phyloP scores from a whole-genome alignment of 2,888 invertebrate genomes.

The Drosophila sordidapex region DNA sequence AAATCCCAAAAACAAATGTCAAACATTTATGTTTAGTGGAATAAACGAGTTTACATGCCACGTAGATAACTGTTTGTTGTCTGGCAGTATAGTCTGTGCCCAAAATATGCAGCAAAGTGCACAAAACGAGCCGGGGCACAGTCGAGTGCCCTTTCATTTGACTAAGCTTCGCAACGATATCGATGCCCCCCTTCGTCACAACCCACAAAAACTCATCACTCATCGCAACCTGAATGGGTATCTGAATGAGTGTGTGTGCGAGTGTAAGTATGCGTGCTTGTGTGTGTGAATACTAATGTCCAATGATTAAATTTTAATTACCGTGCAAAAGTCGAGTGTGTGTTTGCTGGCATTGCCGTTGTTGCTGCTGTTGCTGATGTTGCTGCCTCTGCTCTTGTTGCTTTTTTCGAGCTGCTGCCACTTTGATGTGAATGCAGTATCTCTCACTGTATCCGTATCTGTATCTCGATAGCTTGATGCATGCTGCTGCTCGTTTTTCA shows the following conservation, averaged over 20 bases:
- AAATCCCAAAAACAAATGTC: conserved; percentile 42
- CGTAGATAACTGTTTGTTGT: conserved; percentile 26
- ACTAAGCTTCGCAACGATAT: conserved; percentile 43
- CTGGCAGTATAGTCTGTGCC: background rate
- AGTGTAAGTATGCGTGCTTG: conserved; percentile 12
- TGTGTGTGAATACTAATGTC: conserved; percentile 71
- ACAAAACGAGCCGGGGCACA: conserved; percentile 14
- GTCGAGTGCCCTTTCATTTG: conserved; percentile 36
- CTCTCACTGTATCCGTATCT: conserved; percentile 12
- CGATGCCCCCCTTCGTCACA: conserved; percentile 13
- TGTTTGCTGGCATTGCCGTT: conserved; percentile 40
- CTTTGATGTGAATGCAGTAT: conserved; percentile 44
- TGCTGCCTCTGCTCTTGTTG: conserved; percentile 22
- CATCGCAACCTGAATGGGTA: conserved; percentile 44
- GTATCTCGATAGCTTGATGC: background rate
- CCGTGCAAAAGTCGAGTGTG: conserved; percentile 75
- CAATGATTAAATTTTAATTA: conserved; percentile 81
- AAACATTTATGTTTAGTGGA: conserved; percentile 39
- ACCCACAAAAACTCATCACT: conserved; percentile 33
- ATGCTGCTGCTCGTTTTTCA: conserved; percentile 27
- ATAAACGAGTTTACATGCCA: conserved; percentile 39
- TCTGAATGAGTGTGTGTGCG: background rate
- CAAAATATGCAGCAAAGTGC: conserved; percentile 35
- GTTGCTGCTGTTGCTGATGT: conserved; percentile 21
- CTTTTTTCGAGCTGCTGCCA: conserved; percentile 65